phyloP scores from a whole-genome alignment of 2,888 invertebrate species.

The Tetramorium bicarinatum region DNA sequence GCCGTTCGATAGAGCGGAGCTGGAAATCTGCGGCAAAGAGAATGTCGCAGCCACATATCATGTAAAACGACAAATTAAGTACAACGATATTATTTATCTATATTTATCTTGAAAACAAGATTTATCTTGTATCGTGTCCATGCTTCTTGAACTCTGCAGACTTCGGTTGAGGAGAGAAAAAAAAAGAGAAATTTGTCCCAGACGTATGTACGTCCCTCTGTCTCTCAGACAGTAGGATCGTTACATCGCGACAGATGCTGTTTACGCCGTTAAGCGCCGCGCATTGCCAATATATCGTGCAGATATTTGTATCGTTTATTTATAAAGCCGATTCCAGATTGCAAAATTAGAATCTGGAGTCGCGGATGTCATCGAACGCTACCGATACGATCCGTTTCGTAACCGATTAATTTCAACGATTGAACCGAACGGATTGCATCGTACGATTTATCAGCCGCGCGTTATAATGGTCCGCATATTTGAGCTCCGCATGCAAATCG shows the following conservation, averaged over 20 bases:
- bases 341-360: constrained; percentile 39
- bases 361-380: constrained; percentile 39
- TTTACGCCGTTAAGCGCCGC: constrained; percentile 13
- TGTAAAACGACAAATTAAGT: constrained; percentile 2
- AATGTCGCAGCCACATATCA: background rate
- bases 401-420: constrained; percentile 27
- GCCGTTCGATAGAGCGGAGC: background rate
- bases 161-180: background rate
- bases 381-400: constrained; percentile 38
- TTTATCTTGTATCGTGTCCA: background rate
- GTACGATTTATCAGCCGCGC: constrained; percentile 11
- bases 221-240: background rate
- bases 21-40: background rate
- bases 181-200: no score
- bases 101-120: background rate
- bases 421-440: constrained; percentile 11
- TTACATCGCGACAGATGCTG: constrained; percentile 1
- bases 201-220: background rate
- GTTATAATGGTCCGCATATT: background rate
- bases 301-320: constrained; percentile 51
- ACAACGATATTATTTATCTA: background rate
- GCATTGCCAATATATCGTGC: background rate
- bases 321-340: constrained; percentile 34
- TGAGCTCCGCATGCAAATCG: background rate
- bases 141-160: background rate